These are phyloP conservation scores for Salvelinus namaycush DNA, from an alignment of 2,113 vertebrate genomes.

Conservation along the genomic window DNA sequence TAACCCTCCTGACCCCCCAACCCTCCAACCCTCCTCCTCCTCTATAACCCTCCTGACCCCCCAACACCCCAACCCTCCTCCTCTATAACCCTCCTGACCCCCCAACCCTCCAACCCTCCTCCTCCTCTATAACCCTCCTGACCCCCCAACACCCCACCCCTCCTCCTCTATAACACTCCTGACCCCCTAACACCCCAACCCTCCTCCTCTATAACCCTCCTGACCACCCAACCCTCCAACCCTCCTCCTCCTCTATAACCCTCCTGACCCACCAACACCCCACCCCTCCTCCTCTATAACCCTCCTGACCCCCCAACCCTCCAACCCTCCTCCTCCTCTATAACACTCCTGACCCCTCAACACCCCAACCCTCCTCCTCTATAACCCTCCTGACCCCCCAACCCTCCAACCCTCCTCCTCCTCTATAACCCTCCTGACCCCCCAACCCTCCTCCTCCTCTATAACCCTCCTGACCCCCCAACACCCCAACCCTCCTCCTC, in stretches of 20 bases:
- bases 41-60: background rate
- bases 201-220: background rate
- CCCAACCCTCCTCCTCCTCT: background rate
- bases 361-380: constrained; percentile 11
- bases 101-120: background rate
- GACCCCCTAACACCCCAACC: constrained; percentile 21
- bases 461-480: constrained; percentile 49
- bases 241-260: background rate
- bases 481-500: constrained; percentile 5
- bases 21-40: background rate
- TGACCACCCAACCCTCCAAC: constrained; percentile 31
- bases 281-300: background rate
- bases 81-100: background rate
- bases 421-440: constrained; percentile 36
- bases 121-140: constrained; percentile 42
- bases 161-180: constrained; percentile 42
- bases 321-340: no score
- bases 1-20: constrained; percentile 12
- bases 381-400: background rate
- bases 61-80: background rate
- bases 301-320: constrained; percentile 19
- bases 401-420: constrained; percentile 11
- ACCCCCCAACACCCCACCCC: background rate
- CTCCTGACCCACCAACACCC: background rate
- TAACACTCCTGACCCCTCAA: constrained; percentile 17